These are phyloP conservation scores for Vespertilio murinus DNA, from an alignment of 2,797 vertebrate genomes.

Conservation along the genomic window DNA sequence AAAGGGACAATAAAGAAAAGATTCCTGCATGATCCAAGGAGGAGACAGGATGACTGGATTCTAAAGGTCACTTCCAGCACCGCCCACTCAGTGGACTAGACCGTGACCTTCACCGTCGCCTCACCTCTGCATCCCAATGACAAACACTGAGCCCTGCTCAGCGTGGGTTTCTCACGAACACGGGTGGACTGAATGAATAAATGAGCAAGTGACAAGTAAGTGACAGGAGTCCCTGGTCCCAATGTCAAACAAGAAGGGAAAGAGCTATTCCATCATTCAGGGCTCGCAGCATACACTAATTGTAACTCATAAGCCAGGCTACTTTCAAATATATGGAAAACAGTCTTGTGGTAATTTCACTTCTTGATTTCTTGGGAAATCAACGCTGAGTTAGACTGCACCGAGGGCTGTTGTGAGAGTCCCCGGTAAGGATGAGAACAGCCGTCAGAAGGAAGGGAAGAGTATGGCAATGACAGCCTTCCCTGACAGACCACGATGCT, in stretches of 20 bases:
- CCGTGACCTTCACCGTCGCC: background rate
- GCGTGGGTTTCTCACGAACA: background rate
- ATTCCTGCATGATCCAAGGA: background rate
- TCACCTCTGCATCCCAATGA: background rate
- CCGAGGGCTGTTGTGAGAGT: background rate
- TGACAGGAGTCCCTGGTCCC: background rate
- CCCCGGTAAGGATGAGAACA: background rate
- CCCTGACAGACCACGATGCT: background rate
- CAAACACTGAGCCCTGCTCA: background rate
- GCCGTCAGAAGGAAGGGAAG: background rate
- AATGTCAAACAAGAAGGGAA: background rate
- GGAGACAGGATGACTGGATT: background rate
- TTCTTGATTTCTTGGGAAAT: background rate
- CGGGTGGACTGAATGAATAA: background rate
- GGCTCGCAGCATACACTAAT: background rate
- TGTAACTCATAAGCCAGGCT: conserved; percentile 1
- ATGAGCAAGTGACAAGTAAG: background rate
- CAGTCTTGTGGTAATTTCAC: background rate
- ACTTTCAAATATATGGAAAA: background rate
- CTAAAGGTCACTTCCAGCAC: background rate
- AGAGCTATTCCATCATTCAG: background rate
- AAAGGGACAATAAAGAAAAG: background rate
- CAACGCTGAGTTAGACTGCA: conserved; percentile 14
- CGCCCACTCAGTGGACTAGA: background rate
- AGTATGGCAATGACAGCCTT: background rate